phyloP scores from a whole-genome alignment of 2,113 vertebrate genomes.

The Pteruthius melanotis region DNA sequence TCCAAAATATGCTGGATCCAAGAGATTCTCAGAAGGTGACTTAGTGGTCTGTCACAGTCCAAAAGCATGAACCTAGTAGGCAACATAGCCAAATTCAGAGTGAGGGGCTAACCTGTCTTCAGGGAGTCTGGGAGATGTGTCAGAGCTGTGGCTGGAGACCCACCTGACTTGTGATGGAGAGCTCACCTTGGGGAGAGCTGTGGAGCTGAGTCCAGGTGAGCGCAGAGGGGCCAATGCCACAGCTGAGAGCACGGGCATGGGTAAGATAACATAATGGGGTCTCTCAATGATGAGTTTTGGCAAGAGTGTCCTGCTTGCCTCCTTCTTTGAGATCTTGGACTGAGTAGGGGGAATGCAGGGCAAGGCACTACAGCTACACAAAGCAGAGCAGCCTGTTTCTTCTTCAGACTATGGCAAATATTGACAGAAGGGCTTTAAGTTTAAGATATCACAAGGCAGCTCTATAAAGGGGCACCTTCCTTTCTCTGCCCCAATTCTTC shows the following conservation, averaged over 20 bases:
- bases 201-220: neutral
- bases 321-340: neutral
- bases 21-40: neutral
- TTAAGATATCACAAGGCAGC: neutral
- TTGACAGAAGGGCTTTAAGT: neutral
- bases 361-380: neutral
- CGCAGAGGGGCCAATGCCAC: fast-evolving
- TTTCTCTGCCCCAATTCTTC: neutral
- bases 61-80: neutral
- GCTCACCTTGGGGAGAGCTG: fast-evolving
- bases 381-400: neutral
- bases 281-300: neutral
- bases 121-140: neutral
- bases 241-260: neutral
- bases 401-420: neutral
- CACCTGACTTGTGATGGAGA: neutral
- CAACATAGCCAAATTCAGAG: neutral
- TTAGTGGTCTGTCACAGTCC: neutral
- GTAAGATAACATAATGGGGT: neutral
- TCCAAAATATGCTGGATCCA: neutral
- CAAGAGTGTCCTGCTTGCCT: neutral
- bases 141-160: neutral
- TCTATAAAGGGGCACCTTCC: neutral
- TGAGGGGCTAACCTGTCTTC: neutral
- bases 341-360: neutral